Evolutionary conservation across 2,888 invertebrate genomes (phyloP).

Genomic region (Argyresthia goedartella): DNA sequence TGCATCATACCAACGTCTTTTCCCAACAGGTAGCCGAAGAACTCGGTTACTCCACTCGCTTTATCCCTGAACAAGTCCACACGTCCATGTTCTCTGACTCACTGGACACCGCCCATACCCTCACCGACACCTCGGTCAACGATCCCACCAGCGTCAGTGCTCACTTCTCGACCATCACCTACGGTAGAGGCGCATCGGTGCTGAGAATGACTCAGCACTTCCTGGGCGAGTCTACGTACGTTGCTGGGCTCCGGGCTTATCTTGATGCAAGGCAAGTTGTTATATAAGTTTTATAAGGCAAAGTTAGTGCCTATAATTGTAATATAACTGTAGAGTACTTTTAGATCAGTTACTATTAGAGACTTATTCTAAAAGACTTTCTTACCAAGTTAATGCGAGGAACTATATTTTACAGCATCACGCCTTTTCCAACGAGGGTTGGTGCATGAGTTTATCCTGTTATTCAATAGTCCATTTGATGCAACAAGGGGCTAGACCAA

Average conservation of each 20-base stretch:
- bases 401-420: no score
- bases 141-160: constrained; percentile 68
- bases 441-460: no score
- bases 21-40: constrained; percentile 13
- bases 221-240: constrained; percentile 65
- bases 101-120: constrained; percentile 63
- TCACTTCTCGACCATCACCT: constrained; percentile 78
- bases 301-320: constrained; percentile 1
- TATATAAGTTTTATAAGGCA: background rate
- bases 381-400: no score
- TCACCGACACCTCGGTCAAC: constrained; percentile 66
- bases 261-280: constrained; percentile 50
- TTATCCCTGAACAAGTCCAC: constrained; percentile 78
- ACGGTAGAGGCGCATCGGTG: constrained; percentile 74
- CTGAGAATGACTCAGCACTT: constrained; percentile 78
- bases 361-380: no score
- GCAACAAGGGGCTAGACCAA: no score
- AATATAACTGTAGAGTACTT: no score
- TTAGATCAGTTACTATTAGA: no score
- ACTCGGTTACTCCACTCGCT: constrained; percentile 52
- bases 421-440: no score
- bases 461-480: no score
- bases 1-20: no score
- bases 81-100: constrained; percentile 73
- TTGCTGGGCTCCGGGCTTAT: constrained; percentile 65